Evolutionary conservation across 2,888 invertebrate genomes (phyloP), one percentile per base, ranked within the genome.

Genomic region (Desoria tigrina): DNA sequence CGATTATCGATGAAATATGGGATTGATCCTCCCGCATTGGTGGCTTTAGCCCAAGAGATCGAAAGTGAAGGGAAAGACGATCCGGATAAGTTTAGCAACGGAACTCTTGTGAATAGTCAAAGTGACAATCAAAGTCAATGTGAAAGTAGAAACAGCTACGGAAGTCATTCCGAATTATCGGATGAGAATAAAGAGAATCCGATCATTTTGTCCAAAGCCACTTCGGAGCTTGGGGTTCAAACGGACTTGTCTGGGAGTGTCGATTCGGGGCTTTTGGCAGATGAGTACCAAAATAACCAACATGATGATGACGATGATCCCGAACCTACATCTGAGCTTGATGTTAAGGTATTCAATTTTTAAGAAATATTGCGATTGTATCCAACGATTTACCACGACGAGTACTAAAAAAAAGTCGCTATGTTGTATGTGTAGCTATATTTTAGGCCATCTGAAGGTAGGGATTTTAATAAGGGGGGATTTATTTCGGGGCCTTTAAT

Each of bases 1-100:
- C 85, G 93, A 65, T 83, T 92, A 63, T 92, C 91, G 3, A 87
- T 88, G 53, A 85, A 85, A 78, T 90, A 85, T 81, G 87, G 87
- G 50, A 82, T 93, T 73, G 92, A 92, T 79, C 91, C 92, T 1
- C 92, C 92, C 0, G 86, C 86, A 27, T 83, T 93, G 66, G 90
- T 94, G 65, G 88, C 89, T 79, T 83, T 92, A 76, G 92, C 92
- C 82, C 87, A 88, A 78, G 92, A 92, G 83, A 91, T 93, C 65
- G 89, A 90, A 79, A 89, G 90, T 79, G 83, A 63, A 27, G 89
- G 90, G 79, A 83, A 65, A 42, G 71, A 70, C 7, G 72, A 66
- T 28, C 61, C 63, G 1, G 65, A 62, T 37, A 51, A 51, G 27
- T 51, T 50, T 16, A 53, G 49, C 7, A 66, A 63, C 23, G 54